Evolutionary conservation across 1,140 invertebrate genomes (phyloP), one percentile per base, ranked within the genome.

Genomic region (Hydropsyche tenuis): DNA sequence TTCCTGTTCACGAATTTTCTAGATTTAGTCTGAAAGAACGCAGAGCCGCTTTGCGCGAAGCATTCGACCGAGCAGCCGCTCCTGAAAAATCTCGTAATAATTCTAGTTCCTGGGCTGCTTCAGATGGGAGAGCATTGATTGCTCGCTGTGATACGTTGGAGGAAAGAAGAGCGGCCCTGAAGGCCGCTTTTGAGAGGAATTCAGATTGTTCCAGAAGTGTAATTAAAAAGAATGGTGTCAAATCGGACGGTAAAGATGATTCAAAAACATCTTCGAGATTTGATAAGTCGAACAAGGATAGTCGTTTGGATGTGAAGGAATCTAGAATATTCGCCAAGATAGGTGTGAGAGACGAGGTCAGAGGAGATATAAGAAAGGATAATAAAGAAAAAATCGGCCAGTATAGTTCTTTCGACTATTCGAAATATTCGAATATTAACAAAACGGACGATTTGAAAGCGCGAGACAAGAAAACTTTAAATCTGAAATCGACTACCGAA

Each of bases 1-100:
- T 86, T 60, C 85, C 85, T 46, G 84, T 85, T 72, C 85, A 85
- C 81, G 84, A 86, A 79, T 85, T 85, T 78, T 84, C 84, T 6
- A 79, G 84, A 76, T 81, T 86, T 64, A 86, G 83, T 79, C 83
- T 86, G 74, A 83, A 85, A 69, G 85, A 86, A 77, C 77, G 84
- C 68, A 79, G 83, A 70, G 84, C 85, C 72, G 84, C 84, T 25
- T 80, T 86, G 1, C 85, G 83, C 76, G 85, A 81, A 62, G 86
- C 83, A 71, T 81, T 85, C 71, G 86, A 82, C 72, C 85, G 81
- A 79, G 86, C 65, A 74, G 79, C 65, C 79, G 79, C 70, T 77
- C 85, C 45, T 86, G 86, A 81, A 85, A 84, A 22, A 85, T 85
- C 30, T 85, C 84, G 70, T 83, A 84, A 78, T 84, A 82, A 68